phyloP scores from a whole-genome alignment of 2,888 invertebrate genomes.

The Lottia scabra region DNA sequence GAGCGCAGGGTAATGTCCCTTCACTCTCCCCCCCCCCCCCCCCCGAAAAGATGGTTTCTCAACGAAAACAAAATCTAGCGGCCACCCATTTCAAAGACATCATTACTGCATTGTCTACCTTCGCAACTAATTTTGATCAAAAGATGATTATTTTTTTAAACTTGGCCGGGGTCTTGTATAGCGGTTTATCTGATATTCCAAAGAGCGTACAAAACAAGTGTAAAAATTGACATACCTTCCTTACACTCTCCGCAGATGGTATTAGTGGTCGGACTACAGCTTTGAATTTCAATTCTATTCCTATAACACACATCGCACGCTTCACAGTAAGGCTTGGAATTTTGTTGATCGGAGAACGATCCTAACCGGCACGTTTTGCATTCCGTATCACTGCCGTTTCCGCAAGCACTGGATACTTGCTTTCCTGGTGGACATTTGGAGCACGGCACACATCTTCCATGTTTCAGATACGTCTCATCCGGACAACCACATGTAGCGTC shows the following conservation, averaged over 20 bases:
- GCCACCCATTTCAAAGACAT: too few species aligned
- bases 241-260: conserved; percentile 11
- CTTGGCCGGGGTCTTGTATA: too few species aligned
- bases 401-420: background rate
- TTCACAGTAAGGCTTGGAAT: background rate
- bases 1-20: too few species aligned
- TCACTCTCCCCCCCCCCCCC: too few species aligned
- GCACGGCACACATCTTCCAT: background rate
- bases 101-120: too few species aligned
- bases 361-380: background rate
- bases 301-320: conserved; percentile 1
- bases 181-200: too few species aligned
- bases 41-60: too few species aligned
- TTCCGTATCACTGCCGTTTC: background rate
- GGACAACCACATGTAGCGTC: background rate
- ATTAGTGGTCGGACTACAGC: conserved; percentile 7
- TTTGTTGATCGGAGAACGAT: background rate
- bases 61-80: too few species aligned
- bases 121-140: too few species aligned
- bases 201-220: too few species aligned
- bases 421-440: background rate
- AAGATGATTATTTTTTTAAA: too few species aligned
- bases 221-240: background rate
- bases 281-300: background rate
- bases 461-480: background rate